These are phyloP conservation scores for Valencia hispanica DNA, from an alignment of 2,797 vertebrate species.

Conservation along the genomic window DNA sequence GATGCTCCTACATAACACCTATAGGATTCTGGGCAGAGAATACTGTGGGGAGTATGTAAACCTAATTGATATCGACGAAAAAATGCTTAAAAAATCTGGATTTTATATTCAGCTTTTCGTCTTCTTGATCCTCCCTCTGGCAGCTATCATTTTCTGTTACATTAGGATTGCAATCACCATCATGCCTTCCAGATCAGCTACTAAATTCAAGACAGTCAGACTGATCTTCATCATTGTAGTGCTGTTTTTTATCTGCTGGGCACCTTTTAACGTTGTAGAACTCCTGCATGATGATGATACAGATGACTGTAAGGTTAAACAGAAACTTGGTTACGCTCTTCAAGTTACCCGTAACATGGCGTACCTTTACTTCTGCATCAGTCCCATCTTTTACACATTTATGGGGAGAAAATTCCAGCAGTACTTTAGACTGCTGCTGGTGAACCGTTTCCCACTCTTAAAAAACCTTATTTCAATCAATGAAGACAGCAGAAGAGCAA, in stretches of 20 bases:
- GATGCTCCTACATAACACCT: conserved; percentile 56
- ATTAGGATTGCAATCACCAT: conserved; percentile 73
- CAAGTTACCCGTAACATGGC: conserved; percentile 73
- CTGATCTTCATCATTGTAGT: conserved; percentile 80
- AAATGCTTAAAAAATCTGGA: conserved; percentile 9
- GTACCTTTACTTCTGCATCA: conserved; percentile 82
- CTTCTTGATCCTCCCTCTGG: conserved; percentile 79
- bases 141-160: conserved; percentile 79
- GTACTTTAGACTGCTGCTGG: conserved; percentile 68
- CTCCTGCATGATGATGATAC: conserved; percentile 23
- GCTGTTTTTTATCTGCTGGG: conserved; percentile 82
- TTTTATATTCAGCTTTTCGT: conserved; percentile 76
- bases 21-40: rapidly evolving
- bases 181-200: conserved; percentile 59
- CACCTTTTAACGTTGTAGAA: conserved; percentile 74
- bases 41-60: conserved; percentile 36
- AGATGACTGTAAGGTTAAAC: rapidly evolving
- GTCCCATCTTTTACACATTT: conserved; percentile 83
- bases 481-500: too few species aligned
- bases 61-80: rapidly evolving
- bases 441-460: conserved; percentile 53
- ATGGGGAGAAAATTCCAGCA: conserved; percentile 82
- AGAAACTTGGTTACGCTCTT: conserved; percentile 22
- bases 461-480: conserved; percentile 30
- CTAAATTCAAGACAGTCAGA: conserved; percentile 78